A percentile compares a stretch with the other conserved stretches of the same genome.
Evolutionary conservation across 2,797 vertebrate species (phyloP).

Genomic region (Acropternis orthonyx): DNA sequence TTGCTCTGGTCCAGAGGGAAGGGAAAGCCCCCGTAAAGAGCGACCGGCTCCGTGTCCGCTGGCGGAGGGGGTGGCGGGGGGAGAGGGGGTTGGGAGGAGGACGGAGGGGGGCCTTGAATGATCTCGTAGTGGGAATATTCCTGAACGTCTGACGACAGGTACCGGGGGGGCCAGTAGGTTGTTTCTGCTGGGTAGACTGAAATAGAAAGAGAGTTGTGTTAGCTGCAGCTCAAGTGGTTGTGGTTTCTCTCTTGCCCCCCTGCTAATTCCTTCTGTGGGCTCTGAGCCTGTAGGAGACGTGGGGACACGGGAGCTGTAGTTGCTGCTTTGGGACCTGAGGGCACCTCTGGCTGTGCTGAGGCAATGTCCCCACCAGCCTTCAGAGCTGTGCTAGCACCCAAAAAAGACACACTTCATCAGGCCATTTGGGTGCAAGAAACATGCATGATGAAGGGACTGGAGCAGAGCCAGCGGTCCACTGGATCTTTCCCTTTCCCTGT

Average conservation of each 20-base stretch:
- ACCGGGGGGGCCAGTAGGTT: conserved; percentile 73
- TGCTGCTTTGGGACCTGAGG: background rate
- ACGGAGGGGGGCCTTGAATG: conserved; percentile 78
- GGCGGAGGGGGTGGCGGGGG: conserved; percentile 75
- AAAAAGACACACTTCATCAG: fast-evolving
- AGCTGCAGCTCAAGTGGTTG: background rate
- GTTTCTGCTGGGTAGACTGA: conserved; percentile 74
- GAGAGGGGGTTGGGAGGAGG: conserved; percentile 68
- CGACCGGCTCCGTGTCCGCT: conserved; percentile 76
- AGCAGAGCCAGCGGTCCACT: background rate
- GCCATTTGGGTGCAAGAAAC: background rate
- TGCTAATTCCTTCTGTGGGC: background rate
- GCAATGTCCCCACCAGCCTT: background rate
- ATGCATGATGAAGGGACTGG: background rate
- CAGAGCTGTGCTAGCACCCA: background rate
- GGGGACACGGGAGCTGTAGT: background rate
- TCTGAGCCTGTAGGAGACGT: background rate
- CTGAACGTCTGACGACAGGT: conserved; percentile 77
- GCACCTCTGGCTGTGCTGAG: background rate
- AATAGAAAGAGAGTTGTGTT: conserved; percentile 47
- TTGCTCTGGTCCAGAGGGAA: conserved; percentile 90
- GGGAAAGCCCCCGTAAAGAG: conserved; percentile 91
- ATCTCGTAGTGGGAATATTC: conserved; percentile 89
- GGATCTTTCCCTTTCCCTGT: background rate
- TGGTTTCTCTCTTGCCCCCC: background rate